Evolutionary conservation across 2,888 invertebrate species (phyloP), one percentile per base, ranked within the genome.

Genomic region (Mythimna vitellina): DNA sequence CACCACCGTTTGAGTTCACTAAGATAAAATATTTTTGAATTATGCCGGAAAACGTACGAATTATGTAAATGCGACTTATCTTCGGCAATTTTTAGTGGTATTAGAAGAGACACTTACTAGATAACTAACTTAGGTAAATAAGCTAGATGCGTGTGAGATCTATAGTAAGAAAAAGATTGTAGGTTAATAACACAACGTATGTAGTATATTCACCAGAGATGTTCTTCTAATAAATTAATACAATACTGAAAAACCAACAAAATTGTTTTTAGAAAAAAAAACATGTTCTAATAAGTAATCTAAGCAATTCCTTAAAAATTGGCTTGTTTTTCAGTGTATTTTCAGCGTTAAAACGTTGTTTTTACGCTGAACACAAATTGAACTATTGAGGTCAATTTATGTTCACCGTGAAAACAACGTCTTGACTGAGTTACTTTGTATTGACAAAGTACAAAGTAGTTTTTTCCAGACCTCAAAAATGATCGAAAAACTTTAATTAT

Each of bases 321-420:
- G 2, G 32, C 12, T 38, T 38, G 25, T 29, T 54, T 54, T 53
- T 42, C 53, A 46, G 32, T 17, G 3, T 29, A 9, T 58, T 53
- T 58, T 54, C 5, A 53, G 17, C 25, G 5, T 25, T 4, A 9
- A 65, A 42, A 35, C 9, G 1, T 20, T 32, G 29, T 35, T 66
- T 58, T 22, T 32, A 42, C 14, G 35, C 29, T 3, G 22, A 64
- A 72, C 53, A 73, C 42, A 46, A 58, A 67, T 35, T 46, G 1
- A 20, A 20, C 20, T 73, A 35, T 46, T n/a, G n/a, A 29, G 29
- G 29, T 29, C 29, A 29, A 29, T 29, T 29, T 29, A 2, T 25
- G 29, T 29, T 29, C 29, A 29, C 3, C 3, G 29, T 29, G 29
- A 29, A 29, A 29, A 29, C 29, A 29, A 29, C 1, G 29, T 29